Evolutionary conservation across 2,888 invertebrate species (phyloP).

Genomic region (Cotesia congregata): DNA sequence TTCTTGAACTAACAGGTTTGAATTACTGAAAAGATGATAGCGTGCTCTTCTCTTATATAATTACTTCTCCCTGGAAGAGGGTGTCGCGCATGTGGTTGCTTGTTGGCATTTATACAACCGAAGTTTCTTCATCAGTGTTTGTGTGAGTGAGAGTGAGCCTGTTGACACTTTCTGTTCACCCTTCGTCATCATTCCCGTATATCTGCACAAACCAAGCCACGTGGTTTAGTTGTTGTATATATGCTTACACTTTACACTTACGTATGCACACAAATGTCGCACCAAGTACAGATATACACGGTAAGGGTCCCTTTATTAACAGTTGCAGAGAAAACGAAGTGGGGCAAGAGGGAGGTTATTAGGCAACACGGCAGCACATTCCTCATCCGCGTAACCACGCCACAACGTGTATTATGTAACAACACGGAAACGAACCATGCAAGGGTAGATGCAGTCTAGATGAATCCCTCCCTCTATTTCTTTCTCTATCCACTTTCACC

Average conservation of each 20-base stretch:
- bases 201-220: slow-evolving; percentile 12
- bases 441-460: slow-evolving; percentile 52
- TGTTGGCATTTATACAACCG: slow-evolving; percentile 27
- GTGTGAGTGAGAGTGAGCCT: slow-evolving; percentile 16
- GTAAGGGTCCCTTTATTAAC: slow-evolving; percentile 29
- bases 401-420: slow-evolving; percentile 70
- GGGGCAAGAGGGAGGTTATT: slow-evolving; percentile 63
- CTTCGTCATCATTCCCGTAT: background rate
- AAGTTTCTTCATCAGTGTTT: slow-evolving; percentile 14
- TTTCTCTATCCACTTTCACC: slow-evolving; percentile 17
- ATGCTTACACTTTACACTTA: background rate
- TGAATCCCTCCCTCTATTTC: slow-evolving; percentile 36
- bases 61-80: slow-evolving; percentile 57
- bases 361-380: slow-evolving; percentile 69
- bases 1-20: background rate
- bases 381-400: slow-evolving; percentile 68
- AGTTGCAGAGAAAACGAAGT: slow-evolving; percentile 39
- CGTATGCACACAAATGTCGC: background rate
- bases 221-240: background rate
- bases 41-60: slow-evolving; percentile 64
- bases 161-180: slow-evolving; percentile 11
- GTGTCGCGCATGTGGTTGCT: slow-evolving; percentile 27
- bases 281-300: background rate
- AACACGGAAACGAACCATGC: slow-evolving; percentile 68
- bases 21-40: slow-evolving; percentile 51